A percentile compares a stretch with the other conserved stretches of the same genome.
Conservation (phyloP, 1,140 invertebrate genomes). For the Cyclina sinensis region DNA sequence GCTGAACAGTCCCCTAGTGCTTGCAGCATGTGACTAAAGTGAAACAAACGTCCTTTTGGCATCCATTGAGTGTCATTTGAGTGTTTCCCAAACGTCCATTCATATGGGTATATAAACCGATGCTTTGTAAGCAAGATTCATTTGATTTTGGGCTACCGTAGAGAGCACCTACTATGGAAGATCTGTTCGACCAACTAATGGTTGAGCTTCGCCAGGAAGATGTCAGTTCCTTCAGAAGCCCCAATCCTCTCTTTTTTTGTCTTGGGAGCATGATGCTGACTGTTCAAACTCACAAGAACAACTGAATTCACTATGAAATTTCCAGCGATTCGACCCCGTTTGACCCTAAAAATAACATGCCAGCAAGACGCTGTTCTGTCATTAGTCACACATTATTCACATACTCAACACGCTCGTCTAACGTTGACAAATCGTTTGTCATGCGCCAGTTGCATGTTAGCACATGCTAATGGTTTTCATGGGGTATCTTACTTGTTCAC, state of each 20-base stretch:
- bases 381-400: too few species aligned
- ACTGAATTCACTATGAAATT: slow-evolving; percentile 35
- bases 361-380: too few species aligned
- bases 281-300: slow-evolving; percentile 45
- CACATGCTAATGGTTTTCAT: too few species aligned
- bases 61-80: slow-evolving; percentile 26
- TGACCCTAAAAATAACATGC: too few species aligned
- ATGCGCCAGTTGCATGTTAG: too few species aligned
- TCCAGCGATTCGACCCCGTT: too few species aligned
- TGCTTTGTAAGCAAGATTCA: slow-evolving; percentile 44
- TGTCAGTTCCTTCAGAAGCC: not conserved
- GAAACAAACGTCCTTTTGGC: slow-evolving; percentile 48
- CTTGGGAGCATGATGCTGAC: slow-evolving; percentile 31
- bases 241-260: not conserved
- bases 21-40: slow-evolving; percentile 32
- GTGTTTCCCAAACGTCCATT: slow-evolving; percentile 27
- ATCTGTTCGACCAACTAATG: too few species aligned
- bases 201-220: too few species aligned
- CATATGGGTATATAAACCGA: too few species aligned
- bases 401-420: too few species aligned
- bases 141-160: slow-evolving; percentile 50
- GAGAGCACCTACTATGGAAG: slow-evolving; percentile 55
- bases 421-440: too few species aligned
- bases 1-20: slow-evolving; percentile 34
- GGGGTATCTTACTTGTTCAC: too few species aligned